Base-by-base conservation (phyloP, 2,888 invertebrate species). In the Zonitis immaculata region DNA sequence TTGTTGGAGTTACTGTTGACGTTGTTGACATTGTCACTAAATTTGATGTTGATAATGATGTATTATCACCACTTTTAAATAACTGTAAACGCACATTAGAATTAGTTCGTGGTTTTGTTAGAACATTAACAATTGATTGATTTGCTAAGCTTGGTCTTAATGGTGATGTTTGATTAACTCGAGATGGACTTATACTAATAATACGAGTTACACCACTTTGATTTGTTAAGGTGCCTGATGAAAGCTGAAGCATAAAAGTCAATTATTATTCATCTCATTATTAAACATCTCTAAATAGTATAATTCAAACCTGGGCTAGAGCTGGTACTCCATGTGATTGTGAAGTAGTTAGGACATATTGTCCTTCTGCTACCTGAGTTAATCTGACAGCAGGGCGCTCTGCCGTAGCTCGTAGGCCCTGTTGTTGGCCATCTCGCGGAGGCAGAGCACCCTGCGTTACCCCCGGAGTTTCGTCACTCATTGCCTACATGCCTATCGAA, bases 381-480 rank as follows among this genome's bases (percentile, higher is more conserved):
- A 75, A 65, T 63, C 75, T 69, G 64, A 76, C 69, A 54, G 75
- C 69, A 64, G 73, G 71, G 67, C 71, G 71, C 66, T 70, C 71
- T 65, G 66, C 67, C 66, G 65, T 59, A 50, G 66, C 56, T 58
- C 72, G 71, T 64, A 69, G 68, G 65, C 66, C 65, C 59, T 67
- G 47, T 46, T 54, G 63, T 18, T 56, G 64, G 62, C 70, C 73
- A 66, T 75, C 76, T 67, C 73, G 68, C 69, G 74, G 74, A 72
- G 75, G 74, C 75, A 74, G 74, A 73, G 74, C 75, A 69, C 73
- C 72, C 67, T 75, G 76, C 73, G 72, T 74, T 71, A 71, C 75
- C 76, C 76, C 76, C 74, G 74, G 73, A 68, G 73, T 74, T 69
- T 76, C 75, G 70, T 76, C 76, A 72, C 76, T 76, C 77, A 77